phyloP scores from a whole-genome alignment of 2,797 vertebrate species.

The Acanthornis magna region DNA sequence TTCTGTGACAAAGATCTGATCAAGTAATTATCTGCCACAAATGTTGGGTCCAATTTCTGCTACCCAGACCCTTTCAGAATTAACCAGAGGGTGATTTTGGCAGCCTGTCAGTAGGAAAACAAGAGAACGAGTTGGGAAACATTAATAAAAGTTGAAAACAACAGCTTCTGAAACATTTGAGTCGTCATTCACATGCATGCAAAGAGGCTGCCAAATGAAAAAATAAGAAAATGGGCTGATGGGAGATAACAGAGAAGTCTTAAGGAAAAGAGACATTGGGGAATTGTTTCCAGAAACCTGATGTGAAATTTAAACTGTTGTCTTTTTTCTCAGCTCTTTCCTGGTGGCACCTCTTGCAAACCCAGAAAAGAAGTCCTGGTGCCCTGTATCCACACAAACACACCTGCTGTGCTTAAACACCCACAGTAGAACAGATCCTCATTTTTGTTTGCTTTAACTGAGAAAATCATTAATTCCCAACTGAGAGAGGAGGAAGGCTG shows the following conservation, averaged over 20 bases:
- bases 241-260: background rate
- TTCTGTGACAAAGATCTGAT: constrained; percentile 72
- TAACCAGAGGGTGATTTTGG: constrained; percentile 69
- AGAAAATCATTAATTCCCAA: background rate
- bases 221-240: constrained; percentile 12
- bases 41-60: constrained; percentile 57
- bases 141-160: constrained; percentile 74
- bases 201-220: constrained; percentile 38
- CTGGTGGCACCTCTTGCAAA: background rate
- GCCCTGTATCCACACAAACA: background rate
- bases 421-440: background rate
- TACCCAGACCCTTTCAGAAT: constrained; percentile 66
- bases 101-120: constrained; percentile 69
- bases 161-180: constrained; percentile 57
- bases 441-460: background rate
- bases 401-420: background rate
- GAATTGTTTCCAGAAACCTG: constrained; percentile 6
- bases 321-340: background rate
- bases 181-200: constrained; percentile 41
- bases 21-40: constrained; percentile 67
- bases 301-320: background rate
- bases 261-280: background rate
- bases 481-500: background rate
- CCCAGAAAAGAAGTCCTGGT: background rate
- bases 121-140: constrained; percentile 65